Evolutionary conservation across 2,888 invertebrate species (phyloP), one percentile per base, ranked within the genome.

Genomic region (Cyrtodaria siliqua): DNA sequence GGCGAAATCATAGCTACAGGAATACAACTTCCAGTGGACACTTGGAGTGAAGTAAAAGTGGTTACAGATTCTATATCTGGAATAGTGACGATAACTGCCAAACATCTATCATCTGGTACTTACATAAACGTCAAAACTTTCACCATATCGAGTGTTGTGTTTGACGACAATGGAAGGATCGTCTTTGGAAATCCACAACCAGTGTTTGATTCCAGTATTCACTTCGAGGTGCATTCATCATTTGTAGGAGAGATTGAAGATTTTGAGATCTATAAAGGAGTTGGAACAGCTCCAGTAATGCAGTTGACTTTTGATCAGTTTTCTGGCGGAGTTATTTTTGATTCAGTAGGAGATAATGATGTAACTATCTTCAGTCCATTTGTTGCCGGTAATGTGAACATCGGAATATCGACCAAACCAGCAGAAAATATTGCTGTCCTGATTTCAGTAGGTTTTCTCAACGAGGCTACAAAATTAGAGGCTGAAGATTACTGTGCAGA

Each of bases 141-240:
- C 29, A 53, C 83, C 20, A 79, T 77, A 9, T 29, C 64, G 6
- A 60, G 49, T 18, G 79, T 72, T 9, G 59, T 50, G 27, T 84
- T 86, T 62, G 66, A 81, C 9, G 64, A 49, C 8, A 61, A 63
- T 26, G 88, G 88, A n/a, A 76, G 79, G 14, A 23, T 89, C 26
- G 70, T 77, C 29, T 27, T 89, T 24, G 88, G 87, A n/a, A 64
- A 60, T 24, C 84, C 85, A 62, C 75, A 67, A 44, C 64, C 70
- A 8, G 61, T 82, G 12, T 59, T 76, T 50, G 67, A 71, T 33
- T 42, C 47, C 6, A 49, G 52, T 18, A 68, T 77, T 40, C 52
- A 61, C 16, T 52, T 83, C 29, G 44, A 49, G 52, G 84, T 83
- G 6, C 16, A 44, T 44, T 44, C 44, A 44, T 73, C 57, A 9